phyloP scores from a whole-genome alignment of 2,113 vertebrate species.

The Centropristis striata region DNA sequence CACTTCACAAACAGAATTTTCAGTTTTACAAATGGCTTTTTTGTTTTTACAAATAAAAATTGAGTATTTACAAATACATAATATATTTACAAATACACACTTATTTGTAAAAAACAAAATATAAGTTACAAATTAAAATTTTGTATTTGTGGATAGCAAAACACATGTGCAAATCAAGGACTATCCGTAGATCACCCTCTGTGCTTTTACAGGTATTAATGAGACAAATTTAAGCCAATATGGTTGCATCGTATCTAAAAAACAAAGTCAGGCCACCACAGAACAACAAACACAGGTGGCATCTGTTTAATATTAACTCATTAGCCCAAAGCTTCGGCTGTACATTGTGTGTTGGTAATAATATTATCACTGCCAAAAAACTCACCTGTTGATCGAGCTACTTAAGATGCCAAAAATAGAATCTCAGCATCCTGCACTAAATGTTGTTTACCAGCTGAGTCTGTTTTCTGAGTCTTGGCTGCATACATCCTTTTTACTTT shows the following conservation, averaged over 20 bases:
- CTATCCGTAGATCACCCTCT: too few relatives aligned
- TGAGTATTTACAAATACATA: too few relatives aligned
- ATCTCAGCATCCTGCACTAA: constrained; percentile 5
- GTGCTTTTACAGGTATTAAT: too few relatives aligned
- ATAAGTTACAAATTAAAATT: too few relatives aligned
- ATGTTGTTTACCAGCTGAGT: constrained; percentile 1
- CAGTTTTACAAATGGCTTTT: too few relatives aligned
- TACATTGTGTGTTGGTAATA: background rate
- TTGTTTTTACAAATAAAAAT: too few relatives aligned
- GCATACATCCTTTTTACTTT: constrained; percentile 10
- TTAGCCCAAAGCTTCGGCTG: background rate
- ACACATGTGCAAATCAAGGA: too few relatives aligned
- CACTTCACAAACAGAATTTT: too few relatives aligned
- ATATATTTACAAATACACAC: too few relatives aligned
- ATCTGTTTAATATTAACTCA: background rate
- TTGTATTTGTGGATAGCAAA: too few relatives aligned
- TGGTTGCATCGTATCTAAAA: background rate
- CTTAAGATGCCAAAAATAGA: constrained; percentile 3
- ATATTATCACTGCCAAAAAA: constrained; percentile 1
- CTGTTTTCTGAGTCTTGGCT: constrained; percentile 13
- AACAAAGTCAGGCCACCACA: background rate
- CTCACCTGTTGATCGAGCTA: constrained; percentile 15
- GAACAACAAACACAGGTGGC: background rate
- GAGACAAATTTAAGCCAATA: too few relatives aligned
- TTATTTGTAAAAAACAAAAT: too few relatives aligned